Base-by-base conservation (phyloP, 2,113 vertebrate species). In the Paramisgurnus dabryanus region DNA sequence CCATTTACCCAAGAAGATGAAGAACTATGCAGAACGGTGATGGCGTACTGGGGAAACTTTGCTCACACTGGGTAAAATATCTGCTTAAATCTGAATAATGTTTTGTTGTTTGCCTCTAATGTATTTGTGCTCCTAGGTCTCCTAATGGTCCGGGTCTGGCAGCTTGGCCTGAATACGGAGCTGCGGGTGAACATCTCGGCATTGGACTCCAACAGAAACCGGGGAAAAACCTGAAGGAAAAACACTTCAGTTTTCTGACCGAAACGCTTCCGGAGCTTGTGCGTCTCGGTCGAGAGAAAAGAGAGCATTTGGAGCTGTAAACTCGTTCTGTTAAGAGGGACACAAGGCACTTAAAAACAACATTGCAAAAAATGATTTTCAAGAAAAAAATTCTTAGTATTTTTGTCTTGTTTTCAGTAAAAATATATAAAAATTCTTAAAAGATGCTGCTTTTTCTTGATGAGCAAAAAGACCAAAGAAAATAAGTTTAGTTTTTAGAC, bases 31-130 rank as follows among this genome's bases (percentile, higher is more conserved):
- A 87, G 47, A 86, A 88, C 50, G 18, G 45, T 93, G 82, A 93
- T 94, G 93, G 89, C 71, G 50, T 94, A 94, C 88, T 94, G 92
- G 92, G 90, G 82, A 0, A 93, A 93, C 90, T 94, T 94, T 87
- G 92, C 92, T 85, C 90, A 55, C 58, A 92, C 90, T 63, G 92
- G 92, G 92, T 94, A 89, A 68, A 86, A 83, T n/a, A 67, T 76
- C 80, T 45, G 55, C 0, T 22, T 10, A 3, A 22, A 68, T 5
- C 10, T 55, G 11, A 49, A 0, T 18, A 39, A 45, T 60, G 34
- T 34, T 43, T 7, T 49, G 18, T 47, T 17, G 13, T 47, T 50
- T 50, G 5, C 5, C 8, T 67, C 3, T 70, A 15, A 34, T 60
- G 0, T 6, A 61, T 73, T 71, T 78, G 64, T 83, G 47, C 15